Conservation (phyloP, 2,113 vertebrate genomes). For the Megaceryle maxima region DNA sequence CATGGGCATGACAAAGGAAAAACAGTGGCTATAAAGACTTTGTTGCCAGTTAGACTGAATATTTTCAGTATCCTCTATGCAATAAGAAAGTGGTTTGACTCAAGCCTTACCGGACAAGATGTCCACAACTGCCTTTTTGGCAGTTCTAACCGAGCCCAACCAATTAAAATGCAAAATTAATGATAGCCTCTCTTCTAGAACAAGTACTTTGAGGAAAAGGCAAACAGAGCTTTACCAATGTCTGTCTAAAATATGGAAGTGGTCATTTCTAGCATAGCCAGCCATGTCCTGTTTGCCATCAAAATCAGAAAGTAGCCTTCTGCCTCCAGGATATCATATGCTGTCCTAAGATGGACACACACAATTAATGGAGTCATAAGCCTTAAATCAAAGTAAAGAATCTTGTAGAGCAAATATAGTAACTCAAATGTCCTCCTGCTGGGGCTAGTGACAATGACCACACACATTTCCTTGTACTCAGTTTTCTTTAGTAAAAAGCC, state of each 20-base stretch:
- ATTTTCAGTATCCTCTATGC: neutral
- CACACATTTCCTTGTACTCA: fast-evolving
- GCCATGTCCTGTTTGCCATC: neutral
- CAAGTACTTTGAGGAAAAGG: neutral
- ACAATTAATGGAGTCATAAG: neutral
- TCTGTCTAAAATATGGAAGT: neutral
- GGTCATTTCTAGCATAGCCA: neutral
- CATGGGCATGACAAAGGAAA: neutral
- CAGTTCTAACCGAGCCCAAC: neutral
- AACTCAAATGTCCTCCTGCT: neutral
- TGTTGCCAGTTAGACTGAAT: neutral
- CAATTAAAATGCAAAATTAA: neutral
- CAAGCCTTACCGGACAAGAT: neutral
- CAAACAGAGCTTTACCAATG: neutral
- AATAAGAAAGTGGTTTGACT: neutral
- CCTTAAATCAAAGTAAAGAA: neutral
- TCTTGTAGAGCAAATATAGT: neutral
- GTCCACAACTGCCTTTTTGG: neutral
- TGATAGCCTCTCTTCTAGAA: neutral
- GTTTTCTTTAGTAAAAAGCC: neutral
- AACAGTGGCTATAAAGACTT: neutral
- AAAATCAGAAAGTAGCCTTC: neutral
- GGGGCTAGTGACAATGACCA: neutral
- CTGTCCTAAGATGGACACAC: neutral
- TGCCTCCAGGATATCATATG: neutral